Base-by-base conservation (phyloP, 1,140 invertebrate genomes). In the Grapholita molesta region DNA sequence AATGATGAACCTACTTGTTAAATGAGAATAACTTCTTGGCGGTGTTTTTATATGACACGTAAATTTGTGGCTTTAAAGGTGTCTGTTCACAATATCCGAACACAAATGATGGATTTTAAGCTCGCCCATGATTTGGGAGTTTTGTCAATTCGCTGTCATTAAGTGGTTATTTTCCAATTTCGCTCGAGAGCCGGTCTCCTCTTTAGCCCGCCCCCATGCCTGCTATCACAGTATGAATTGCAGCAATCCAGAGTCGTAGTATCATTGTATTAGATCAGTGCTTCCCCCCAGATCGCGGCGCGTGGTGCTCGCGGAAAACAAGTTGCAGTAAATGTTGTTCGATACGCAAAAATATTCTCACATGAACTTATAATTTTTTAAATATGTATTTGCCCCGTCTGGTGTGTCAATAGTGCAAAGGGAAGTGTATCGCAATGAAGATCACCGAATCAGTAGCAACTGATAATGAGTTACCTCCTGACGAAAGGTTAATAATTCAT, bases 151-250 rank as follows among this genome's bases (percentile, higher is more conserved):
- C 69, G 64, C 61, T 75, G 55, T 67, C 67, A 76, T 80, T 70
- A 76, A 72, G 70, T 38, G 75, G 73, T 71, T 74, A 78, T 83
- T 76, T 83, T 83, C 72, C 80, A 85, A 87, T 86, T 86, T 86
- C 70, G 77, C 75, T 84, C 66, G 78, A 88, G 85, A 89, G 88
- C 72, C 80, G 69, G 76, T 82, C 80, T 90, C 86, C 85, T 86
- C 82, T 61, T 61, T 61, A 61, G 86, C 76, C 73, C 83, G 82
- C 82, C 80, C 83, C 82, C 80, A 71, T 84, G 80, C 73, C 78
- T 82, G 81, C 82, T 79, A 78, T 90, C 85, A 86, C 86, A 77
- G 75, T 76, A 80, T 76, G 76, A 89, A 88, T 90, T 90, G 85
- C 80, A 77, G 84, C 86, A 90, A 85, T 86, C 80, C 82, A 81